A percentile compares a stretch with the other conserved stretches of the same genome.
phyloP scores from a whole-genome alignment of 2,113 vertebrate species.

The Turdus rufiventris region DNA sequence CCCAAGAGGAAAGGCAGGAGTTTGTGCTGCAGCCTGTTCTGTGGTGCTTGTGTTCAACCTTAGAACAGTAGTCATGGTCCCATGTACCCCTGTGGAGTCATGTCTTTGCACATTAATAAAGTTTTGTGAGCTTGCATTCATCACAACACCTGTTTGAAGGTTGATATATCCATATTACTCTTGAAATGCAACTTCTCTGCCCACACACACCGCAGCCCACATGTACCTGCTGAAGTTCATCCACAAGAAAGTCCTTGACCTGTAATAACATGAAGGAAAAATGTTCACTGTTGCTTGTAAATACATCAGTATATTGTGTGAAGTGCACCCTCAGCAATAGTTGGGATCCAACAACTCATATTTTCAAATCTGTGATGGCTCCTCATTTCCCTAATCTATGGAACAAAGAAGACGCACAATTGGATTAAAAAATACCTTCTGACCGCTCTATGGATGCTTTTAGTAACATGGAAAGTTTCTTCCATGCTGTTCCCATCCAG shows the following conservation, averaged over 20 bases:
- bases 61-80: not conserved
- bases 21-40: not conserved
- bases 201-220: not conserved
- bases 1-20: not conserved
- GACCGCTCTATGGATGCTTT: not conserved
- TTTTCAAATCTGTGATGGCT: not conserved
- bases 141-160: not conserved
- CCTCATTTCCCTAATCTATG: not conserved
- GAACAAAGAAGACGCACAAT: not conserved
- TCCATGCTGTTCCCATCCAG: rapidly evolving
- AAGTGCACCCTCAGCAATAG: not conserved
- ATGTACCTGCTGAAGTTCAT: not conserved
- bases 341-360: not conserved
- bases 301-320: not conserved
- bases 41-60: not conserved
- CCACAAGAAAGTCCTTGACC: not conserved
- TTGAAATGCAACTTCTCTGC: not conserved
- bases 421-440: not conserved
- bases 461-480: not conserved
- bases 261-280: not conserved
- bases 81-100: not conserved
- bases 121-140: not conserved
- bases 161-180: not conserved
- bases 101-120: slow-evolving; percentile 18
- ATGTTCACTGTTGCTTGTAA: not conserved